Conservation (phyloP, 2,113 vertebrate genomes). For the Cottus gobio region DNA sequence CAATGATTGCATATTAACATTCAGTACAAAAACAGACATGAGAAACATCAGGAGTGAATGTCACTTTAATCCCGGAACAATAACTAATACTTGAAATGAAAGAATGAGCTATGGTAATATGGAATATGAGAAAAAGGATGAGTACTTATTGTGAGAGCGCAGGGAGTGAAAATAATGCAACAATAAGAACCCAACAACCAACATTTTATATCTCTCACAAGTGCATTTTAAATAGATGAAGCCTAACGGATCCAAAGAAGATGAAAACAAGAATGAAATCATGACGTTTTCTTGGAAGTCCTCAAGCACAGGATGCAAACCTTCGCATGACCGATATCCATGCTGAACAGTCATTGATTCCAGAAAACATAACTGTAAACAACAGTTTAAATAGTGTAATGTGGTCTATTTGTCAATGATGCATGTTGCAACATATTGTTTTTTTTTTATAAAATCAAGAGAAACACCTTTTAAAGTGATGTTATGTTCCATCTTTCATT, state of each 20-base stretch:
- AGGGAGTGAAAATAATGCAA: conserved; percentile 51
- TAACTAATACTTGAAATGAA: conserved; percentile 63
- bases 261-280: conserved; percentile 36
- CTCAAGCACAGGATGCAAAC: conserved; percentile 42
- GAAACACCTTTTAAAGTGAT: conserved; percentile 15
- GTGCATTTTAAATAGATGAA: conserved; percentile 43
- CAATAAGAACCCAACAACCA: conserved; percentile 36
- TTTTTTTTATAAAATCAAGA: neutral
- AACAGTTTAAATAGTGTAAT: conserved; percentile 37
- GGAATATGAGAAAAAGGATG: conserved; percentile 54
- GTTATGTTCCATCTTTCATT: conserved; percentile 45
- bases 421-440: neutral
- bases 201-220: conserved; percentile 32
- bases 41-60: conserved; percentile 56
- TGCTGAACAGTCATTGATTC: conserved; percentile 25
- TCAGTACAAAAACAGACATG: conserved; percentile 15
- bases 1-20: neutral
- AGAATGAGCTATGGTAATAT: conserved; percentile 51
- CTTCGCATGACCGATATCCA: conserved; percentile 19
- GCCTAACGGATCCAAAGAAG: conserved; percentile 37
- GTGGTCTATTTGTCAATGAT: neutral
- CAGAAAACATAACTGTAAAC: conserved; percentile 55
- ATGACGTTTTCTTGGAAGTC: conserved; percentile 36
- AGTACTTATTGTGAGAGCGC: conserved; percentile 56
- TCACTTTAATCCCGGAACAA: conserved; percentile 77